Percentiles rank a stretch among this genome's conserved stretches.
These are phyloP conservation scores for Salvelinus sp. DNA, from an alignment of 2,113 vertebrate species.

Conservation along the genomic window DNA sequence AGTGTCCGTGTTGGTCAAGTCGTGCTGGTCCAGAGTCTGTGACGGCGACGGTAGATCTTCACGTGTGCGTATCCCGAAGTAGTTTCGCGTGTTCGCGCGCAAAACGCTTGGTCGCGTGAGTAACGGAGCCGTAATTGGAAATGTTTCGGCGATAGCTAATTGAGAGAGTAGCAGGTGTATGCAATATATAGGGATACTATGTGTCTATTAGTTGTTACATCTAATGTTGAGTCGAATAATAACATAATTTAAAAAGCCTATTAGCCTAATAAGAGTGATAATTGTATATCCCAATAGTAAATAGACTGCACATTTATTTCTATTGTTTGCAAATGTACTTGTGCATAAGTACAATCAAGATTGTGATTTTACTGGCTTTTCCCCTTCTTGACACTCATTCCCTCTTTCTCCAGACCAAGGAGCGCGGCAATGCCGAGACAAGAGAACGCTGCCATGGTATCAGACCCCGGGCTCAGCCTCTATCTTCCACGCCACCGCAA, in stretches of 20 bases:
- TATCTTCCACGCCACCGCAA: constrained; percentile 74
- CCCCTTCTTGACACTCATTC: constrained; percentile 1
- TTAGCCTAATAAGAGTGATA: not conserved
- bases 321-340: not conserved
- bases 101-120: no score
- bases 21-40: no score
- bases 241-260: not conserved
- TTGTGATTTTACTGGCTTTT: not conserved
- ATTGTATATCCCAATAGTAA: not conserved
- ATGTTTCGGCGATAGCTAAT: no score
- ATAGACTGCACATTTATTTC: not conserved
- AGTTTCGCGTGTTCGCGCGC: no score
- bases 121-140: no score
- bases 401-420: constrained; percentile 56
- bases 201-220: no score
- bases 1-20: no score
- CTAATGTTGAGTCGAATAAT: no score
- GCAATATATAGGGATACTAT: no score
- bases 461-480: constrained; percentile 73
- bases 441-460: constrained; percentile 74
- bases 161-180: no score
- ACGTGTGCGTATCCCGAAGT: no score
- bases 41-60: no score
- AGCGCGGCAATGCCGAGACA: constrained; percentile 63
- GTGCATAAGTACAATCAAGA: not conserved